These are phyloP conservation scores for Athrips mouffetella DNA, from an alignment of 2,888 invertebrate species.

Conservation along the genomic window DNA sequence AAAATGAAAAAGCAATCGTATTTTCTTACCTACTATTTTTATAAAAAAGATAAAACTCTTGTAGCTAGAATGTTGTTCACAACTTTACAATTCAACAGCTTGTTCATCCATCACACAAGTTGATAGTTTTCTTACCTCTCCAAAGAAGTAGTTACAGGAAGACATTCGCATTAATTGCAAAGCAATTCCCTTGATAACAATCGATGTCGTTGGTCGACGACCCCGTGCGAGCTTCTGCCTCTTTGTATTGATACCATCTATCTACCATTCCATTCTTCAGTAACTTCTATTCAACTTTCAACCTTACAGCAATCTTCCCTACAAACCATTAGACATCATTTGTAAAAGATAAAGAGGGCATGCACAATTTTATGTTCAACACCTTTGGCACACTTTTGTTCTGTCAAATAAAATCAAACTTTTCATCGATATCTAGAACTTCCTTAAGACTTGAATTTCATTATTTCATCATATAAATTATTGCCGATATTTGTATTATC, in stretches of 20 bases:
- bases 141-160: conserved; percentile 35
- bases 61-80: background rate
- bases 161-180: conserved; percentile 56
- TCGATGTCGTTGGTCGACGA: conserved; percentile 52
- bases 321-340: background rate
- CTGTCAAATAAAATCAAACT: conserved; percentile 32
- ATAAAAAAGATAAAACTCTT: background rate
- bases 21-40: background rate
- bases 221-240: conserved; percentile 57
- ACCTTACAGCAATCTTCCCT: conserved; percentile 34
- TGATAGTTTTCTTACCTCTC: conserved; percentile 1
- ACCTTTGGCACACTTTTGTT: conserved; percentile 48
- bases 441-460: conserved; percentile 3
- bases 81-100: conserved; percentile 6
- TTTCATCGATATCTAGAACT: conserved; percentile 7
- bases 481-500: conserved; percentile 2
- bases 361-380: conserved; percentile 13
- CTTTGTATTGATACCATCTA: conserved; percentile 40
- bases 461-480: background rate
- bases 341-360: conserved; percentile 2
- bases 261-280: conserved; percentile 19
- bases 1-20: too few species aligned
- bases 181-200: conserved; percentile 56
- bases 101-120: background rate
- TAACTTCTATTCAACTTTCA: conserved; percentile 27